Evolutionary conservation across 2,113 vertebrate species (phyloP).

Genomic region (Peromyscus leucopus): DNA sequence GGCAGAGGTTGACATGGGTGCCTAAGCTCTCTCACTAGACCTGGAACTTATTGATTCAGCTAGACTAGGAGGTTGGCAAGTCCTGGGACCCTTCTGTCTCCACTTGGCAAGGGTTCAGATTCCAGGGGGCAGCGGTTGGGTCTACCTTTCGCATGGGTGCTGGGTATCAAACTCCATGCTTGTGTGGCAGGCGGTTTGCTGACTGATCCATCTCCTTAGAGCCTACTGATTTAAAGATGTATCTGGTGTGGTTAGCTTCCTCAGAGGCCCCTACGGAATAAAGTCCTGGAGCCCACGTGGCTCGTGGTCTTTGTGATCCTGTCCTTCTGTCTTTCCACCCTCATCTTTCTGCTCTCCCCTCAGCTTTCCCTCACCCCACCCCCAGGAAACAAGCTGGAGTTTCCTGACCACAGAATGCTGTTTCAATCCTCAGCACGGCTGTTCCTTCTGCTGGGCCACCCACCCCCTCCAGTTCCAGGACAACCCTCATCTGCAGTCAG

Average conservation of each 20-base stretch:
- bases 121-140: background rate
- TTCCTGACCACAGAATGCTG: background rate
- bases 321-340: background rate
- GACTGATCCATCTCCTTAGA: background rate
- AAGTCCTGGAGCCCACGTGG: background rate
- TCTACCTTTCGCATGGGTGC: background rate
- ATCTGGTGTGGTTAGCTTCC: background rate
- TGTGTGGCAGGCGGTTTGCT: background rate
- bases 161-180: too few relatives aligned
- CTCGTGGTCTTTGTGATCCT: background rate
- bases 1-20: background rate
- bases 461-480: background rate
- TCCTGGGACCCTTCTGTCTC: background rate
- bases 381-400: background rate
- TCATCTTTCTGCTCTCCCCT: background rate
- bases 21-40: background rate
- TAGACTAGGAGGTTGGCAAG: background rate
- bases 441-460: background rate
- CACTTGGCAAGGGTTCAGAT: background rate
- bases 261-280: background rate
- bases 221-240: background rate
- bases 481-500: background rate
- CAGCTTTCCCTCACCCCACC: too few relatives aligned
- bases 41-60: too few relatives aligned
- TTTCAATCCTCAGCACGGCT: background rate